Evolutionary conservation across 2,888 invertebrate species (phyloP).

Genomic region (Caenorhabditis sinica): DNA sequence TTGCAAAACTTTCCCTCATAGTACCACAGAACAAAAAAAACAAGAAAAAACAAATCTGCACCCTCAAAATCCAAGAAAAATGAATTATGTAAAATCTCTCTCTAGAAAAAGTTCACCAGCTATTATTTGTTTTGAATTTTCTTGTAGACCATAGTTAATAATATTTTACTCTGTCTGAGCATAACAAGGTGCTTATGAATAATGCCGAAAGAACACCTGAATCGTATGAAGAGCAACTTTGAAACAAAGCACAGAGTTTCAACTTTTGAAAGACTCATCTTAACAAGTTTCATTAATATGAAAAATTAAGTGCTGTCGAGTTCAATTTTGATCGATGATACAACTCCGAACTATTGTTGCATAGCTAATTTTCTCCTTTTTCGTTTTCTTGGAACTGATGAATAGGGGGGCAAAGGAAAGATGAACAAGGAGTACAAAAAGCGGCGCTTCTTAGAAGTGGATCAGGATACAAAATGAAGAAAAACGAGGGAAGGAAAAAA

Average conservation of each 20-base stretch:
- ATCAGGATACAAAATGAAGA: constrained; percentile 27
- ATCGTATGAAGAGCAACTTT: neutral
- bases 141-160: neutral
- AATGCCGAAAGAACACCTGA: neutral
- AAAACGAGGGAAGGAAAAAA: constrained; percentile 9
- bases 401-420: neutral
- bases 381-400: neutral
- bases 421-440: constrained; percentile 32
- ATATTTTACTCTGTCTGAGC: neutral
- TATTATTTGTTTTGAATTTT: constrained; percentile 13
- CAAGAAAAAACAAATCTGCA: constrained; percentile 2
- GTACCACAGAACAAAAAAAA: neutral
- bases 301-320: neutral
- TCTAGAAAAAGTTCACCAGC: neutral
- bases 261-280: neutral
- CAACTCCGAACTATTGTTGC: constrained; percentile 14
- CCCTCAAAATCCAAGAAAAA: neutral
- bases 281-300: constrained; percentile 3
- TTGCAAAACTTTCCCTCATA: too few relatives aligned
- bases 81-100: neutral
- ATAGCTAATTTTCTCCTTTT: constrained; percentile 6
- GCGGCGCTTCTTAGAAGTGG: constrained; percentile 18
- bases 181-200: constrained; percentile 10
- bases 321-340: neutral
- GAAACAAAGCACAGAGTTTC: constrained; percentile 17